Evolutionary conservation across 2,888 invertebrate genomes (phyloP), one percentile per base, ranked within the genome.

Genomic region (Ornithoptera alexandrae): DNA sequence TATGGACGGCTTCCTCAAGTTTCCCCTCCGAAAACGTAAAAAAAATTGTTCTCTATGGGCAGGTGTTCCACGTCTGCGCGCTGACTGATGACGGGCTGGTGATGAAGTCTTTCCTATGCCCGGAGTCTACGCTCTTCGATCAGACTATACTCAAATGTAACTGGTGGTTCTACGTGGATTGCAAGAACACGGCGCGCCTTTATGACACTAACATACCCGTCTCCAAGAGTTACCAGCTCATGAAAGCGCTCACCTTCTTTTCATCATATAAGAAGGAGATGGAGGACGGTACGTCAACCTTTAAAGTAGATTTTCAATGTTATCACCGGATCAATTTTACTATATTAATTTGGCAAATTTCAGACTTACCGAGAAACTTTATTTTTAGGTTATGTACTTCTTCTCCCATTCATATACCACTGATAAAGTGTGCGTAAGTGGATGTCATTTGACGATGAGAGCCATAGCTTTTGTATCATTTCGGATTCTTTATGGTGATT

Each of bases 141-240:
- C 97, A 97, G 86, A 97, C 97, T 30, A 96, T 98, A 73, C 93
- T 98, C 7, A 97, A 97, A 83, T 98, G 98, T 87, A 97, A 97
- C 85, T 97, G 97, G 97, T 97, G 97, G 97, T 97, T 97, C 92
- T 97, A 97, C 84, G 97, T 97, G 0, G 97, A 97, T 83, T 98
- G 98, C 87, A 96, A 96, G 84, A 94, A 95, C 68, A 97, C 97
- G 30, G 95, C 94, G 77, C 94, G 94, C 74, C 91, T 97, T 39
- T 98, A 97, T 84, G 97, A 97, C 79, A 97, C 97, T 18, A 98
- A 98, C 84, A 97, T 97, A 73, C 97, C 97, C 0, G 96, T 97
- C 66, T 97, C 97, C 46, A 97, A 97, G 88, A 97, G 97, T 84
- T 97, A 97, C 84, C 97, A 97, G 85, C 93, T 97, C 6, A 97